These are phyloP conservation scores for Loris lydekkerianus DNA, from an alignment of 2,797 vertebrate genomes.

Conservation along the genomic window DNA sequence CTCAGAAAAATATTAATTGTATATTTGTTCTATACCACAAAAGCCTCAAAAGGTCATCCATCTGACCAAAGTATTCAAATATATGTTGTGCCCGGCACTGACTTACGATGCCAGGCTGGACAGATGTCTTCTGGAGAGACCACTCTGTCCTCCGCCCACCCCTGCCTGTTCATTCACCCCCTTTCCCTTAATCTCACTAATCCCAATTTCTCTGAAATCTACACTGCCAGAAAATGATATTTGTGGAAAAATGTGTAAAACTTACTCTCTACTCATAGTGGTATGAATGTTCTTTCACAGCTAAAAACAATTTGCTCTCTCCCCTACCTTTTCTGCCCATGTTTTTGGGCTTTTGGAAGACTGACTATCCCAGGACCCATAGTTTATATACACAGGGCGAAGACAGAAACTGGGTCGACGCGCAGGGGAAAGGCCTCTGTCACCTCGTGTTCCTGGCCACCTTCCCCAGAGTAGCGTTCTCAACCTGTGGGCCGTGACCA, in stretches of 20 bases:
- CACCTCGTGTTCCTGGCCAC: constrained; percentile 69
- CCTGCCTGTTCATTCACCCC: not conserved
- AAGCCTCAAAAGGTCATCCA: constrained; percentile 36
- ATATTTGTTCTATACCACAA: not conserved
- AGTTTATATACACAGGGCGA: constrained; percentile 42
- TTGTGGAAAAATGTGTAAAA: not conserved
- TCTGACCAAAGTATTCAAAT: not conserved
- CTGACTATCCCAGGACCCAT: constrained; percentile 1
- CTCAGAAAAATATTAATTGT: not conserved
- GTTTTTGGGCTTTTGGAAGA: constrained; percentile 41
- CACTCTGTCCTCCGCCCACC: no score
- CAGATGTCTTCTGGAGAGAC: constrained; percentile 3
- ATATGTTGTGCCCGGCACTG: not conserved
- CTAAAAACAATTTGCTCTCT: not conserved
- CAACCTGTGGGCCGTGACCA: no score
- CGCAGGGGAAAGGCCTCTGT: not conserved
- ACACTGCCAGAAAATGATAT: not conserved
- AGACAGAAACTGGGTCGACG: constrained; percentile 59
- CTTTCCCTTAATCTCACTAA: constrained; percentile 1
- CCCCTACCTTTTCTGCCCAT: not conserved
- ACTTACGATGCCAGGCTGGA: not conserved
- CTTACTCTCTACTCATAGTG: not conserved
- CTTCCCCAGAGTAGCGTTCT: constrained; percentile 53
- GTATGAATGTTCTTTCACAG: not conserved
- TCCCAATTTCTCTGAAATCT: not conserved